These are phyloP conservation scores for Amphipoea oculea DNA, from an alignment of 2,888 invertebrate genomes.

Conservation along the genomic window DNA sequence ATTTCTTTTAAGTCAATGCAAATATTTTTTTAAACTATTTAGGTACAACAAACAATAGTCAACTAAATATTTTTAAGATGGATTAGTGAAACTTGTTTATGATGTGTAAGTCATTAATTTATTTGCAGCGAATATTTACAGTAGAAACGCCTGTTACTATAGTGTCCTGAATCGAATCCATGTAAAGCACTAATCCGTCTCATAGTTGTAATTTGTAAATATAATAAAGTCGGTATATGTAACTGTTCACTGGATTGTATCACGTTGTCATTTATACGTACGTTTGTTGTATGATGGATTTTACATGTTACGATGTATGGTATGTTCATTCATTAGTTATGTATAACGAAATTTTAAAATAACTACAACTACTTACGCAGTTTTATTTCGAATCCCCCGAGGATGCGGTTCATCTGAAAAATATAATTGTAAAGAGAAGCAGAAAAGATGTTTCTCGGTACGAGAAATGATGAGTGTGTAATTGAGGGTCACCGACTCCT, in stretches of 20 bases:
- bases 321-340: constrained; percentile 80
- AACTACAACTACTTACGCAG: constrained; percentile 65
- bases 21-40: constrained; percentile 73
- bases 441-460: constrained; percentile 67
- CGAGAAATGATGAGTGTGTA: constrained; percentile 74
- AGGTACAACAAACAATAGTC: constrained; percentile 82
- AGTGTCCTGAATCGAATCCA: constrained; percentile 59
- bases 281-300: constrained; percentile 81
- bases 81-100: constrained; percentile 72
- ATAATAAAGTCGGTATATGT: constrained; percentile 62
- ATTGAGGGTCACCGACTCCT: constrained; percentile 85
- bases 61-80: constrained; percentile 73
- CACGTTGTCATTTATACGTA: constrained; percentile 65
- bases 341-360: constrained; percentile 79
- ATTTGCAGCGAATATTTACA: constrained; percentile 70
- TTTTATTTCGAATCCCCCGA: constrained; percentile 59
- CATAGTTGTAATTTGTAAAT: constrained; percentile 71
- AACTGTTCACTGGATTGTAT: constrained; percentile 65
- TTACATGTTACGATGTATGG: constrained; percentile 83
- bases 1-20: constrained; percentile 81
- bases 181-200: constrained; percentile 71
- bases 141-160: constrained; percentile 59
- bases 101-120: constrained; percentile 73
- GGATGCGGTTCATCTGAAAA: constrained; percentile 32
- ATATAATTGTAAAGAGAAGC: constrained; percentile 44